Percentiles rank a stretch among this genome's conserved stretches.
phyloP scores from a whole-genome alignment of 35 echinoderm and acorn worm genomes.

The Eucidaris tribuloides region DNA sequence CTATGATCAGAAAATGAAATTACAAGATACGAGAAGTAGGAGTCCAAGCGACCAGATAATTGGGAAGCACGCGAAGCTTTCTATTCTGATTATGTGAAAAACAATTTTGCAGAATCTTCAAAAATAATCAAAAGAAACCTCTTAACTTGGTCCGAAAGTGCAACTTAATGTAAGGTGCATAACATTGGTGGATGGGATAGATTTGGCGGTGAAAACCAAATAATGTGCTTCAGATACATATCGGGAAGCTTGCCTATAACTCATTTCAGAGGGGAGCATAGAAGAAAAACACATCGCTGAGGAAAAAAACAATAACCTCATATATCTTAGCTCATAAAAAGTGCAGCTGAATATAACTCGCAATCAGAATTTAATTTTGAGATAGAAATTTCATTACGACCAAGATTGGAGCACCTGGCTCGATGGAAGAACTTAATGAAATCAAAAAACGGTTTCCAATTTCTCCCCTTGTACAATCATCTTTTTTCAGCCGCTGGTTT shows the following conservation, averaged over 20 bases:
- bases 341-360: slow-evolving; percentile 37
- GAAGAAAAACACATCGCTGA: slow-evolving; percentile 29
- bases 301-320: slow-evolving; percentile 33
- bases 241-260: slow-evolving; percentile 15
- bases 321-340: slow-evolving; percentile 35
- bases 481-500: slow-evolving; percentile 24
- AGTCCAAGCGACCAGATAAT: slow-evolving; percentile 21
- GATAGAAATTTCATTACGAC: slow-evolving; percentile 36
- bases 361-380: slow-evolving; percentile 42
- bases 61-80: slow-evolving; percentile 11
- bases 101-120: slow-evolving; percentile 19
- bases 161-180: slow-evolving; percentile 13
- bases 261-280: background rate
- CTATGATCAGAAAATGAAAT: slow-evolving; percentile 37
- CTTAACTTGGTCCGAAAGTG: slow-evolving; percentile 32
- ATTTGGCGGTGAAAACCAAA: slow-evolving; percentile 32
- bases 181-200: too few relatives aligned
- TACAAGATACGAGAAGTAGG: background rate
- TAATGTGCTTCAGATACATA: slow-evolving; percentile 28
- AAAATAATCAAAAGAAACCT: slow-evolving; percentile 15
- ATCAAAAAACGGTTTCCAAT: slow-evolving; percentile 33
- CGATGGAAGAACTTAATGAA: slow-evolving; percentile 19
- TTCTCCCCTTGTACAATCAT: slow-evolving; percentile 21
- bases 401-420: slow-evolving; percentile 29
- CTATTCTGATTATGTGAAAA: background rate